phyloP scores from a whole-genome alignment of 2,113 vertebrate species.

The Albula goreensis region DNA sequence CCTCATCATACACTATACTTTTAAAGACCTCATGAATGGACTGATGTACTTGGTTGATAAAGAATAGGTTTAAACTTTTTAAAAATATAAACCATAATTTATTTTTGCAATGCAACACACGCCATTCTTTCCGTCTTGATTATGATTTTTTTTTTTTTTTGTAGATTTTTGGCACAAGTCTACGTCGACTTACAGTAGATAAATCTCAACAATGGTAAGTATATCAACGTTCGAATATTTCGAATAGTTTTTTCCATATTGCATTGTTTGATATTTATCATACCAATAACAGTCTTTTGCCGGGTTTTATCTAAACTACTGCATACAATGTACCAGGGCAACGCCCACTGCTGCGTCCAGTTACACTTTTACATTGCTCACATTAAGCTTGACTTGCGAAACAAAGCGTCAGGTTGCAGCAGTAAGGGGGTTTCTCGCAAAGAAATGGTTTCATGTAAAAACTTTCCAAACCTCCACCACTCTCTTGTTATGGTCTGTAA shows the following conservation, averaged over 20 bases:
- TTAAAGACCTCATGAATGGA: not conserved
- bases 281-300: too few species aligned
- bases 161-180: not conserved
- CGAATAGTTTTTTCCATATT: not conserved
- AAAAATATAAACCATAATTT: too few species aligned
- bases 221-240: not conserved
- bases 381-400: not conserved
- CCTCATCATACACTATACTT: not conserved
- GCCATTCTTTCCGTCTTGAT: too few species aligned
- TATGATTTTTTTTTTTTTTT: not conserved
- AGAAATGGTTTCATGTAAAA: too few species aligned
- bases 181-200: not conserved
- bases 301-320: too few species aligned
- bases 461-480: too few species aligned
- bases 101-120: too few species aligned
- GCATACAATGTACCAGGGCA: not conserved
- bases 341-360: not conserved
- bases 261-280: too few species aligned
- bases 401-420: not conserved
- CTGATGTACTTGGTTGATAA: too few species aligned
- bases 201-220: not conserved
- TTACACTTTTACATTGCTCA: not conserved
- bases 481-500: too few species aligned
- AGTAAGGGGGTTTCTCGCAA: too few species aligned
- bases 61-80: too few species aligned